phyloP scores from a whole-genome alignment of 2,888 invertebrate species.

The Acrocyrtus sp. region DNA sequence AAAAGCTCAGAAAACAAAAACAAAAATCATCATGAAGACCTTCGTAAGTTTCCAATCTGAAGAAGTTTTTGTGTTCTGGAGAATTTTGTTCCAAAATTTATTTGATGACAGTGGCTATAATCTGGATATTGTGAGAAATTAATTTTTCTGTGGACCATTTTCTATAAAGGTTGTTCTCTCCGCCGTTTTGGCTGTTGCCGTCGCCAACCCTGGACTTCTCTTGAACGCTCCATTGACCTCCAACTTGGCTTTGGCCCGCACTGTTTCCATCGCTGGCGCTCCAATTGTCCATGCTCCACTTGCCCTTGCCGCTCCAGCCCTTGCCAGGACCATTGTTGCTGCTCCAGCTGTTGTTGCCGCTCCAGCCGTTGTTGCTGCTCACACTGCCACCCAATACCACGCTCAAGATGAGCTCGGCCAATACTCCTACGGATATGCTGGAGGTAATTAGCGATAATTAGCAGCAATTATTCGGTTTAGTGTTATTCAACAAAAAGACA shows the following conservation, averaged over 20 bases:
- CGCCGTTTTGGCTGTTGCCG: constrained; percentile 57
- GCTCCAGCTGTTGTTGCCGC: constrained; percentile 41
- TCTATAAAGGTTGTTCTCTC: constrained; percentile 58
- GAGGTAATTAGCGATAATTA: background rate
- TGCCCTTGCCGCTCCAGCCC: constrained; percentile 25
- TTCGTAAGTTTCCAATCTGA: constrained; percentile 36
- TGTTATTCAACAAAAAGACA: background rate
- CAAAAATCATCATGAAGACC: constrained; percentile 41
- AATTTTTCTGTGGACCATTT: background rate
- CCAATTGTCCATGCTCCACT: too few relatives aligned
- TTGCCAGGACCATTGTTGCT: constrained; percentile 57
- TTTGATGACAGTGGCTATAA: background rate
- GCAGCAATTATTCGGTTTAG: background rate
- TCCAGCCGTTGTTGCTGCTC: constrained; percentile 43
- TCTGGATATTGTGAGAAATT: background rate
- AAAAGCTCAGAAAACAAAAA: constrained; percentile 24
- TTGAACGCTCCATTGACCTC: constrained; percentile 7
- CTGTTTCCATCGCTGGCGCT: too few relatives aligned
- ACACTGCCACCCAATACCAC: constrained; percentile 65
- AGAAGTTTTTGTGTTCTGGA: constrained; percentile 4
- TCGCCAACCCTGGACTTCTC: constrained; percentile 43
- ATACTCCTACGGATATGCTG: constrained; percentile 50
- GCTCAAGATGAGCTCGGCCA: background rate
- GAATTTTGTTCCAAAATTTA: background rate
- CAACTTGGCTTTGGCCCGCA: background rate